Conservation (phyloP, 2,113 vertebrate species). For the Penelope pileata region DNA sequence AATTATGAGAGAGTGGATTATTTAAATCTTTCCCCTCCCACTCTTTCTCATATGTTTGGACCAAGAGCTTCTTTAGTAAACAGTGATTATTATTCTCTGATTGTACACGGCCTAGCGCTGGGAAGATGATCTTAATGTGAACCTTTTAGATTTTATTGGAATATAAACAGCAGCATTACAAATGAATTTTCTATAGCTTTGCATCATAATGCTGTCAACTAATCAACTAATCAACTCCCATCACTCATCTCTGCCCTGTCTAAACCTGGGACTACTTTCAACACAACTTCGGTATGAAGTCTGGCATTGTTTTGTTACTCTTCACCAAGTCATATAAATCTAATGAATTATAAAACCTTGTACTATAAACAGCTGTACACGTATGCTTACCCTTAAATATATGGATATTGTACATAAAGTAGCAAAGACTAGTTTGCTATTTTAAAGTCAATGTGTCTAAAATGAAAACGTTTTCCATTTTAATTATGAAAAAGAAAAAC, state of each 20-base stretch:
- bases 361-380: not conserved
- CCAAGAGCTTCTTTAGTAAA: conserved; percentile 3
- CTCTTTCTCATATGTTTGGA: not conserved
- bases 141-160: conserved; percentile 9
- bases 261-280: not conserved
- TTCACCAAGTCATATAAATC: not conserved
- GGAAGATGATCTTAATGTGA: not conserved
- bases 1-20: not conserved
- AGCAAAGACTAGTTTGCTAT: not conserved
- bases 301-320: not conserved
- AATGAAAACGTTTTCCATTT: not conserved
- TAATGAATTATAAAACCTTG: not conserved
- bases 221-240: not conserved
- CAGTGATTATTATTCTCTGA: not conserved
- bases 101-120: not conserved
- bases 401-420: not conserved
- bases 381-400: not conserved
- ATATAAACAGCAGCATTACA: conserved; percentile 6
- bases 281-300: not conserved
- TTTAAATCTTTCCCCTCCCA: conserved; percentile 13
- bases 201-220: not conserved
- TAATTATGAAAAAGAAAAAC: not conserved
- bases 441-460: not conserved
- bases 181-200: not conserved
- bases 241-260: not conserved